Evolutionary conservation across 2,797 vertebrate species (phyloP), one percentile per base, ranked within the genome.

Genomic region (Eremophila alpestris): DNA sequence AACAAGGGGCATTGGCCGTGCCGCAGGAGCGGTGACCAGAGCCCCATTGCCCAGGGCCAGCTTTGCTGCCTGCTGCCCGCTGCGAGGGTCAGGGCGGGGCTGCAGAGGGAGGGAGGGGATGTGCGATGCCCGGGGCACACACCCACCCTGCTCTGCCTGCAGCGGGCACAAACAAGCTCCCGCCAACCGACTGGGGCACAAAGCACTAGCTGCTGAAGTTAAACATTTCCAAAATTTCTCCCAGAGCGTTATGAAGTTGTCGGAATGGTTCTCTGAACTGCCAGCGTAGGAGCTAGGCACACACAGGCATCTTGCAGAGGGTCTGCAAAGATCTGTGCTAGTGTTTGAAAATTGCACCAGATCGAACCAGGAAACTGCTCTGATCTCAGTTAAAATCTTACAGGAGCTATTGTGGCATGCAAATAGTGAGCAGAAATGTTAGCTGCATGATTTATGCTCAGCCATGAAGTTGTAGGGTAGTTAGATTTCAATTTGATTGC

Each of bases 101-200:
- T 19, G 67, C 65, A 2, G 26, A 55, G 59, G 80, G 45, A 24
- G 54, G 54, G 32, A 48, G 22, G 81, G 36, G 52, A 7, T 26
- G 83, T 10, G 83, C 59, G 29, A 49, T 14, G 56, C 74, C 80
- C 63, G 34, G 59, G 90, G 65, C 20, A 9, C 71, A 9, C 64
- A 22, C 34, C 9, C 38, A 38, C 38, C 38, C 38, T 10, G 32
- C 86, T 46, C 55, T 56, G 83, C 83, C 59, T 9, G 43, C 11
- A 1, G 23, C 2, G 75, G 87, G n/a, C 87, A 70, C 4, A 10
- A 69, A 38, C 59, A 38, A 16, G n/a, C 70, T 63, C 40, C 74
- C 70, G 3, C 38, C 52, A 1, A 13, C 12, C 16, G 7, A 6
- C 3, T 8, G 22, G 49, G 75, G 49, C 46, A 10, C 0, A 4